Conservation (phyloP, 1,140 invertebrate species). For the Microplitis mediator region DNA sequence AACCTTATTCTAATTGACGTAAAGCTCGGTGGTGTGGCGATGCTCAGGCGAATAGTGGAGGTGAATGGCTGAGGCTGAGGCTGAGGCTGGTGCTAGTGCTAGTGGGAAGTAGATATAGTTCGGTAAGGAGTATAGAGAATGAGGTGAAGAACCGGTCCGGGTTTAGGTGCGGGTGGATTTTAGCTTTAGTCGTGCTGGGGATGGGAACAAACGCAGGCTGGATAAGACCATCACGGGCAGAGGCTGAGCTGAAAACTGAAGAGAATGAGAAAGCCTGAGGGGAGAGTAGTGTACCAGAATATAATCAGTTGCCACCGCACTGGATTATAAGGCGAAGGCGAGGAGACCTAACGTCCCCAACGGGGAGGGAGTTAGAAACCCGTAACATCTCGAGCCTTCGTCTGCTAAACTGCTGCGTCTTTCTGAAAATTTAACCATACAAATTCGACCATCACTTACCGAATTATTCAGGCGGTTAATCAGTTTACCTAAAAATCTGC, state of each 20-base stretch:
- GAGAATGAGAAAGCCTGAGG: conserved; percentile 50
- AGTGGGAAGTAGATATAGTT: too few relatives aligned
- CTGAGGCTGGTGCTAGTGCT: too few relatives aligned
- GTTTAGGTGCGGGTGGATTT: conserved; percentile 5
- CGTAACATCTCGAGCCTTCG: conserved; percentile 34
- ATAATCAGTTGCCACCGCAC: conserved; percentile 63
- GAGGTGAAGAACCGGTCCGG: conserved; percentile 14
- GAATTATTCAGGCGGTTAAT: not conserved
- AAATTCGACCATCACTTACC: not conserved
- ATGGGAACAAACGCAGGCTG: conserved; percentile 21
- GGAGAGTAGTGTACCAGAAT: conserved; percentile 39
- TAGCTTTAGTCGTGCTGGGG: conserved; percentile 13
- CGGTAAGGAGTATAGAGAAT: conserved; percentile 24
- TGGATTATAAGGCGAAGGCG: conserved; percentile 57
- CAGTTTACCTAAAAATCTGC: not conserved
- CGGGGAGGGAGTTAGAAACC: conserved; percentile 47
- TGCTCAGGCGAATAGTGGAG: conserved; percentile 24
- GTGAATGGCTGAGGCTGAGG: too few relatives aligned
- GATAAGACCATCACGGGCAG: conserved; percentile 26
- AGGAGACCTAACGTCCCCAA: conserved; percentile 47
- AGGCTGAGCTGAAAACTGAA: conserved; percentile 34
- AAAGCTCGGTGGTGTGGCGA: conserved; percentile 55
- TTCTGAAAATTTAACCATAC: not conserved
- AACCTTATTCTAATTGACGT: conserved; percentile 66
- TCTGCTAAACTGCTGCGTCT: conserved; percentile 1